phyloP scores from a whole-genome alignment of 2,113 vertebrate genomes.

The Cettia cetti region DNA sequence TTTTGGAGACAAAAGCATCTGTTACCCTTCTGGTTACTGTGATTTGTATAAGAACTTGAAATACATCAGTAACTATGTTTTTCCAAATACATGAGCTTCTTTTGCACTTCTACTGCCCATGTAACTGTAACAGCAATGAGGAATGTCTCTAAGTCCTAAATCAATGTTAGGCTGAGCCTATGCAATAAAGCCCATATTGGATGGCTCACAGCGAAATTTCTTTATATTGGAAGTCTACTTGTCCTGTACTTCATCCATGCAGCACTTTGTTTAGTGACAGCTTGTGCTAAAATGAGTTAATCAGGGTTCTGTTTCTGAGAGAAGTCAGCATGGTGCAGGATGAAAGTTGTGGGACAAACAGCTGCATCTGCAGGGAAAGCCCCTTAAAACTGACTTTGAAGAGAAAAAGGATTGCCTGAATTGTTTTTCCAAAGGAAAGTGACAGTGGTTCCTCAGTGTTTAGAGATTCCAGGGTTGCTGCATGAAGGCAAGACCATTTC shows the following conservation, averaged over 20 bases:
- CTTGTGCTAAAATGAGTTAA: neutral
- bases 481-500: neutral
- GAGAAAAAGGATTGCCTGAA: neutral
- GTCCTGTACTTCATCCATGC: neutral
- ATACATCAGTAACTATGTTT: neutral
- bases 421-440: neutral
- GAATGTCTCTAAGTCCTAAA: neutral
- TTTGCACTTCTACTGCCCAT: neutral
- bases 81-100: neutral
- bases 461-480: neutral
- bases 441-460: neutral
- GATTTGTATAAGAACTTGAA: neutral
- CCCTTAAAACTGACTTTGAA: neutral
- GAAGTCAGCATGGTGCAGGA: neutral
- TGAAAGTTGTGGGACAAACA: neutral
- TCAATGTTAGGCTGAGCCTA: neutral
- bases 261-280: neutral
- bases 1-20: conserved; percentile 8
- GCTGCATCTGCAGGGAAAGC: neutral
- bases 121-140: neutral
- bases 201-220: neutral
- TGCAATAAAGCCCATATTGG: neutral
- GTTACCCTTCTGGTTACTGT: neutral
- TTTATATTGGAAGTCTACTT: neutral
- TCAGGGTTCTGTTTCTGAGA: neutral